Evolutionary conservation across 2,797 vertebrate genomes (phyloP).

Genomic region (Brotula barbata): DNA sequence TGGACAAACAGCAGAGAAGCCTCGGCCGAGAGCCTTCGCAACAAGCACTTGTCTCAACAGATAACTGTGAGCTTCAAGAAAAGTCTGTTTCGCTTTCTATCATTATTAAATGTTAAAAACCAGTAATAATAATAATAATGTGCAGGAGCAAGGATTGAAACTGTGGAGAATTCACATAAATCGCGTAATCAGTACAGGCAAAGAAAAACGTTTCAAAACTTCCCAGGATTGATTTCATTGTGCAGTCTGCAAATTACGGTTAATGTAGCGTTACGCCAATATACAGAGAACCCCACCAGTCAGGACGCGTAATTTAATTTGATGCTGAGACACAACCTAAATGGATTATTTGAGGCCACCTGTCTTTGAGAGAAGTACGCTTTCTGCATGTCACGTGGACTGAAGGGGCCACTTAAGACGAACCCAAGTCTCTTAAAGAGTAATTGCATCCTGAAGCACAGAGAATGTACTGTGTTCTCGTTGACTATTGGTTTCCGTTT

Average conservation of each 20-base stretch:
- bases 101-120: conserved; percentile 19
- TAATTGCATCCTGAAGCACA: conserved; percentile 55
- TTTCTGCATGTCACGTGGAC: conserved; percentile 58
- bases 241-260: conserved; percentile 57
- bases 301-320: conserved; percentile 67
- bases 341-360: conserved; percentile 67
- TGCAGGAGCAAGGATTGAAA: conserved; percentile 18
- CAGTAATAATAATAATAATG: conserved; percentile 13
- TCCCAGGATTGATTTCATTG: conserved; percentile 53
- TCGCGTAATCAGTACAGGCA: conserved; percentile 23
- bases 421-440: conserved; percentile 53
- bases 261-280: conserved; percentile 57
- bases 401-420: conserved; percentile 63
- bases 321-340: conserved; percentile 53
- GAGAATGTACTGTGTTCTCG: conserved; percentile 48
- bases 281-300: conserved; percentile 51
- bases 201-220: conserved; percentile 55
- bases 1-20: conserved; percentile 70
- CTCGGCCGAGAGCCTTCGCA: conserved; percentile 43
- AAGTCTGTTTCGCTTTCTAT: not conserved
- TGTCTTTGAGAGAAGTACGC: conserved; percentile 59
- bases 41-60: conserved; percentile 42
- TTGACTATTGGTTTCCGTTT: conserved; percentile 38
- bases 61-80: conserved; percentile 37
- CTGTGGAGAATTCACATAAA: conserved; percentile 31